phyloP scores from a whole-genome alignment of 2,797 vertebrate species.

The Rhincodon typus region DNA sequence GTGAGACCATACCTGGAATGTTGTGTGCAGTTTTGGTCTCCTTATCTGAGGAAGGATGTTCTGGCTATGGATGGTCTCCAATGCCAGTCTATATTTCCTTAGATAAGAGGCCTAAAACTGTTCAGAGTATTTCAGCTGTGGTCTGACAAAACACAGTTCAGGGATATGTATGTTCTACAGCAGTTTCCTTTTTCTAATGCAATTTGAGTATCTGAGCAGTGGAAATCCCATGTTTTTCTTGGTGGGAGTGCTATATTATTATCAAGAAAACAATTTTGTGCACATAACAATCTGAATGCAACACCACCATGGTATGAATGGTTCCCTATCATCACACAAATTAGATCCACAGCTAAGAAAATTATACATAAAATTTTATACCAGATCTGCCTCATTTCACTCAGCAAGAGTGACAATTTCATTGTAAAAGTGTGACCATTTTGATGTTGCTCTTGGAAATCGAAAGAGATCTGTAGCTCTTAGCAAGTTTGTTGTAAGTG shows the following conservation, averaged over 20 bases:
- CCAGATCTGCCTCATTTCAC: neutral
- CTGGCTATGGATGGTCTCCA: too few species aligned
- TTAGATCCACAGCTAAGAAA: neutral
- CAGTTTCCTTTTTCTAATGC: constrained; percentile 13
- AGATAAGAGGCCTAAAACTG: neutral
- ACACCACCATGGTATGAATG: neutral
- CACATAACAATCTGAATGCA: neutral
- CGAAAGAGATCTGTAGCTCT: neutral
- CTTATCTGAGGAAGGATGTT: too few species aligned
- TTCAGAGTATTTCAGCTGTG: too few species aligned
- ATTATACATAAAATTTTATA: neutral
- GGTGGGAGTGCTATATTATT: neutral
- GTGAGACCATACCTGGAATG: too few species aligned
- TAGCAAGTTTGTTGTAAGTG: neutral
- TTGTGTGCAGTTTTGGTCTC: too few species aligned
- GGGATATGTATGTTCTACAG: neutral
- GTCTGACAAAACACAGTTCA: neutral
- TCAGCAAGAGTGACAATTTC: neutral
- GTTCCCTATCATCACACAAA: neutral
- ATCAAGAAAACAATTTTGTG: neutral
- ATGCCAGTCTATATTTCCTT: too few species aligned
- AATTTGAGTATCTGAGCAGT: neutral
- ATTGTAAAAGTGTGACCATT: neutral
- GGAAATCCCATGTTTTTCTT: neutral
- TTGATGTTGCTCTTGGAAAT: neutral